A percentile compares a stretch with the other conserved stretches of the same genome.
Conservation (phyloP, 2,888 invertebrate genomes). For the Lepas anatifera region DNA sequence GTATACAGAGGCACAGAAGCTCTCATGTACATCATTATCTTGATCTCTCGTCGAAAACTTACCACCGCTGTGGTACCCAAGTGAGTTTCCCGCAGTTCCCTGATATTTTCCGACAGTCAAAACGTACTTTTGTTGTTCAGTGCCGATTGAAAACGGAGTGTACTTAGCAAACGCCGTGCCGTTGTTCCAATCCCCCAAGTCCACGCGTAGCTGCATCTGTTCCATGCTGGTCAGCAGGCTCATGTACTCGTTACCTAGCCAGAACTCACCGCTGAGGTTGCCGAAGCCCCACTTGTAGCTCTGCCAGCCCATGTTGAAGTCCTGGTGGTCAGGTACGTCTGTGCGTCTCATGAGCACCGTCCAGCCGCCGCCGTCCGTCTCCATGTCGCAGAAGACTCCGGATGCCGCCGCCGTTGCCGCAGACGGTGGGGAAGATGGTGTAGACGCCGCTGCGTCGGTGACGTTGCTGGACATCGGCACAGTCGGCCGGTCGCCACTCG, state of each 20-base stretch:
- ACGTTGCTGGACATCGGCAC: not conserved
- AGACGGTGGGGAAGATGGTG: not conserved
- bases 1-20: not conserved
- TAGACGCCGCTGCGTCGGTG: not conserved
- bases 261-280: constrained; percentile 77
- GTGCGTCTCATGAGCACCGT: constrained; percentile 83
- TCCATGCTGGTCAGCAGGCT: constrained; percentile 87
- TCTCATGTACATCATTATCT: not conserved
- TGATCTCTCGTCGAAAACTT: not conserved
- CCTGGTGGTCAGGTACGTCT: constrained; percentile 74
- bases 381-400: constrained; percentile 70
- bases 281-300: constrained; percentile 89
- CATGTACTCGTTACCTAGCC: constrained; percentile 86
- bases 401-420: constrained; percentile 7
- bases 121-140: not conserved
- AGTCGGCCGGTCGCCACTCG: not conserved
- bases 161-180: no score
- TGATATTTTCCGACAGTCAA: not conserved
- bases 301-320: constrained; percentile 82
- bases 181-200: constrained; percentile 72
- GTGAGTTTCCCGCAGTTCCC: not conserved
- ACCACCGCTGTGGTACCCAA: not conserved
- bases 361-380: no score
- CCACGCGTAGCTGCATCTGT: constrained; percentile 72
- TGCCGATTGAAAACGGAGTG: not conserved